phyloP scores from a whole-genome alignment of 2,888 invertebrate species.

The Dendrolimus pini region DNA sequence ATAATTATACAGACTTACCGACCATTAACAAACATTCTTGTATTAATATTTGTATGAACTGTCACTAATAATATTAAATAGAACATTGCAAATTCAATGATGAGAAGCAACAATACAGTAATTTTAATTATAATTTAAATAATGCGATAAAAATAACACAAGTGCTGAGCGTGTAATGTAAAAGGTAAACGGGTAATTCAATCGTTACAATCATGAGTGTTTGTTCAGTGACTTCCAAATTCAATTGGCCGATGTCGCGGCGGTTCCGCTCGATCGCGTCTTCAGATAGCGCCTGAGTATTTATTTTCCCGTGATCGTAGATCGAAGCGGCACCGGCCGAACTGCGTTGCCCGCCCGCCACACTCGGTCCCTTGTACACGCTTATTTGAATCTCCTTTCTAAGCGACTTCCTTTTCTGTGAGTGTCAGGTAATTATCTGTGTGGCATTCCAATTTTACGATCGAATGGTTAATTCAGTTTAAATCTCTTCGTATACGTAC shows the following conservation, averaged over 20 bases:
- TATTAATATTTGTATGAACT: too few species aligned
- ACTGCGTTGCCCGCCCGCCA: conserved; percentile 33
- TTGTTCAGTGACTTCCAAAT: conserved; percentile 26
- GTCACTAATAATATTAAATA: too few species aligned
- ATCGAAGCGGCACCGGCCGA: conserved; percentile 33
- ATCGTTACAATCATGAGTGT: conserved; percentile 27
- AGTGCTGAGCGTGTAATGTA: neutral
- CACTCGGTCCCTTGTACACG: conserved; percentile 60
- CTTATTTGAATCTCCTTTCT: conserved; percentile 72
- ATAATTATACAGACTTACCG: neutral
- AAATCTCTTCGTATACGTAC: conserved; percentile 71
- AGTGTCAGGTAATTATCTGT: conserved; percentile 77
- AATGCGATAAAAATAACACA: neutral
- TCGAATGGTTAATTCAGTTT: conserved; percentile 76
- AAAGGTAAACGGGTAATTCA: neutral
- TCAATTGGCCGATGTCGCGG: conserved; percentile 47
- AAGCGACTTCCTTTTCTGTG: conserved; percentile 73
- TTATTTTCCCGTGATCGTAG: neutral
- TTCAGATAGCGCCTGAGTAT: conserved; percentile 31
- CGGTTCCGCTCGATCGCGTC: conserved; percentile 44
- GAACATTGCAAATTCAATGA: too few species aligned
- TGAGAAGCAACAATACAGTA: too few species aligned
- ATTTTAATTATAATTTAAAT: too few species aligned
- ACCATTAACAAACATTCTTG: too few species aligned
- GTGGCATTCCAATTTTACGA: conserved; percentile 77